Percentiles rank a stretch among this genome's conserved stretches.
phyloP scores from a whole-genome alignment of 2,888 invertebrate genomes.

The Anthrax anthrax region DNA sequence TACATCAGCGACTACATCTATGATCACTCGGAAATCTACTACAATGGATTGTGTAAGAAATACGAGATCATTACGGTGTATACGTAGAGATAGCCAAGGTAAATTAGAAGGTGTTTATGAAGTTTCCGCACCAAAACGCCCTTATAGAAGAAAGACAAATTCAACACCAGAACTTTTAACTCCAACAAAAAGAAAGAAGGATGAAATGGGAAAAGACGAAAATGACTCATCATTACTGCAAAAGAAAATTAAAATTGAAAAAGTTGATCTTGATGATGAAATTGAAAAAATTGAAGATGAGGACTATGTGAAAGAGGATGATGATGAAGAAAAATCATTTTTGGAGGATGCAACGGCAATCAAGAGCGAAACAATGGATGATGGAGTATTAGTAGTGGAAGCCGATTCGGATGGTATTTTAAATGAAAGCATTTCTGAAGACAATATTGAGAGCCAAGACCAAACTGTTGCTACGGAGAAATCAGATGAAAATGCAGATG shows the following conservation, averaged over 20 bases:
- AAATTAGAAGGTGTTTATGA: neutral
- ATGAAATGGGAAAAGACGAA: slow-evolving; percentile 3
- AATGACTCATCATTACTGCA: neutral
- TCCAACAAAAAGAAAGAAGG: slow-evolving; percentile 4
- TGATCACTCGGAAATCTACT: slow-evolving; percentile 12
- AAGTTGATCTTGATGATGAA: slow-evolving; percentile 34
- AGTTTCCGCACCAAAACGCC: neutral
- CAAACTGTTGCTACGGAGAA: neutral
- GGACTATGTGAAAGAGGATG: slow-evolving; percentile 19
- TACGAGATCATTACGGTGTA: slow-evolving; percentile 12
- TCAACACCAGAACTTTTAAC: slow-evolving; percentile 1
- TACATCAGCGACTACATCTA: neutral
- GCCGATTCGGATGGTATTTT: neutral
- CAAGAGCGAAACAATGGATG: neutral
- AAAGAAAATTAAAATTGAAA: slow-evolving; percentile 1
- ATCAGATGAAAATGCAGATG: neutral
- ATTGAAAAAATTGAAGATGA: slow-evolving; percentile 37
- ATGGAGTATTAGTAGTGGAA: neutral
- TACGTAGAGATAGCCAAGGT: slow-evolving; percentile 1
- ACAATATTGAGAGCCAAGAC: slow-evolving; percentile 5
- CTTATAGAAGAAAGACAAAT: neutral
- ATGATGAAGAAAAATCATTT: neutral
- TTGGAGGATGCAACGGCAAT: neutral
- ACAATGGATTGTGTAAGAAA: slow-evolving; percentile 16
- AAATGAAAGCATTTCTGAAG: neutral